Percentiles rank a stretch among this genome's conserved stretches.
These are phyloP conservation scores for Xylota sylvarum DNA, from an alignment of 2,888 invertebrate species.

Conservation along the genomic window DNA sequence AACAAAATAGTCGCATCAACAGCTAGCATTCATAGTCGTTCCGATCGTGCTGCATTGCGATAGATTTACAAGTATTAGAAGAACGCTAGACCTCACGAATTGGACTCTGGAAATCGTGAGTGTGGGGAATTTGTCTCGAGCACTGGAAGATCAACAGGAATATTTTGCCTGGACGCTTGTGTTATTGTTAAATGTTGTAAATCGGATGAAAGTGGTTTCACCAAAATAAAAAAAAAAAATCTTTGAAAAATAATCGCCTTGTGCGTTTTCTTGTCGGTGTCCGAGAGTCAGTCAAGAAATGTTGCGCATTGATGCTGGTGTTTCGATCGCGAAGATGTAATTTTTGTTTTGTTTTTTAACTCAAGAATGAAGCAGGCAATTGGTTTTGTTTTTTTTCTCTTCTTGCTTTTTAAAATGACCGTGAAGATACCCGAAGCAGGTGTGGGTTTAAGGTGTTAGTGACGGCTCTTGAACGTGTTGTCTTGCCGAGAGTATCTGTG, in stretches of 20 bases:
- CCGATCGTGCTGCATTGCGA: conserved; percentile 9
- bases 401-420: conserved; percentile 17
- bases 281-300: conserved; percentile 67
- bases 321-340: conserved; percentile 42
- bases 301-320: conserved; percentile 59
- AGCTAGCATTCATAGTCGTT: conserved; percentile 6
- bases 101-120: conserved; percentile 40
- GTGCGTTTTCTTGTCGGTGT: conserved; percentile 56
- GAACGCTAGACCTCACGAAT: conserved; percentile 11
- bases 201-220: conserved; percentile 62
- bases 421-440: conserved; percentile 46
- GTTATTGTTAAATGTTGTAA: conserved; percentile 37
- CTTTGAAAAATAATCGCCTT: conserved; percentile 49
- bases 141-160: conserved; percentile 58
- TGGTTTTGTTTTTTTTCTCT: conserved; percentile 17
- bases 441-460: conserved; percentile 52
- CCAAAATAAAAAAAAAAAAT: conserved; percentile 48
- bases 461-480: conserved; percentile 8
- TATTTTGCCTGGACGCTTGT: conserved; percentile 6
- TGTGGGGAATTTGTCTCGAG: conserved; percentile 45
- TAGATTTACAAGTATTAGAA: not conserved
- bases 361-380: conserved; percentile 25
- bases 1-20: conserved; percentile 23
- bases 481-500: conserved; percentile 11
- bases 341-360: conserved; percentile 15